Evolutionary conservation across 2,888 invertebrate genomes (phyloP), one percentile per base, ranked within the genome.

Genomic region (Apotomis turbidana): DNA sequence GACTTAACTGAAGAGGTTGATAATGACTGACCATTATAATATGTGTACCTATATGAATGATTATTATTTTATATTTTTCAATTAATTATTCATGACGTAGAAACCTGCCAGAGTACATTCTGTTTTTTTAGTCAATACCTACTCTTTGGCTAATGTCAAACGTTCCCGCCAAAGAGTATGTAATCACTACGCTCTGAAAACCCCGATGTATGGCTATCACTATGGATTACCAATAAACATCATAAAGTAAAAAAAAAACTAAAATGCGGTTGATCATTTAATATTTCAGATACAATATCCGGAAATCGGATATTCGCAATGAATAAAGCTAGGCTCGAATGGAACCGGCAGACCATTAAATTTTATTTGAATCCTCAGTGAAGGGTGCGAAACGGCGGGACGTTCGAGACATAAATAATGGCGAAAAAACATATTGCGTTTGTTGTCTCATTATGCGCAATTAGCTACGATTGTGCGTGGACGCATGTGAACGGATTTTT

Each of bases 371-470:
- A 87, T 84, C 85, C 87, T 88, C 85, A 79, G 83, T 77, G 83
- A 83, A 87, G 93, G 92, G 90, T 88, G 87, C 85, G 80, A 80
- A 84, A 86, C 80, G 83, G 81, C 83, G 82, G 89, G 90, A 89
- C 87, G 87, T 85, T 86, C 81, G 78, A 77, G 81, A 87, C 87
- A 91, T 91, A 93, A 91, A 93, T 93, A 92, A 91, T 90, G 78
- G 83, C 84, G 88, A 90, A 93, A 83, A 92, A 93, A 89, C 92
- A 89, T 90, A 93, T 91, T 92, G 90, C 89, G 83, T 87, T 86
- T 89, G 89, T 90, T 89, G 88, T 85, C 92, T 93, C 93, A 93
- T 93, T 93, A 93, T 92, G 92, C 91, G 92, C 93, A 93, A 93
- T 93, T 93, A 93, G 93, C 87, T 87, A 86, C 90, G 88, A 93